phyloP scores from a whole-genome alignment of 1,140 invertebrate species.

The Diachasmimorpha longicaudata region DNA sequence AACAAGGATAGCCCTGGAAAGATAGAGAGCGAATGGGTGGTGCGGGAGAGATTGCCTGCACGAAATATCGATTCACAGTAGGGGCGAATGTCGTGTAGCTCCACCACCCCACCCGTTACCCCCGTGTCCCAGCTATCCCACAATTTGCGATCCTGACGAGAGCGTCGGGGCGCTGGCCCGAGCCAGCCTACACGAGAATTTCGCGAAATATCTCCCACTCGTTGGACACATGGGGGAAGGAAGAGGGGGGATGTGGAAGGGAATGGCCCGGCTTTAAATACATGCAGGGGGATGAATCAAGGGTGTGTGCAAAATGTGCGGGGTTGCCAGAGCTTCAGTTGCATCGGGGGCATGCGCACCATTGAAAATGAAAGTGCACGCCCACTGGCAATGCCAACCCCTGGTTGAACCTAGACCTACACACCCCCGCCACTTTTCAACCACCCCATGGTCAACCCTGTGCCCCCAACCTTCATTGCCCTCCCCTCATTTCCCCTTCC shows the following conservation, averaged over 20 bases:
- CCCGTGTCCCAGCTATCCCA: slow-evolving; percentile 17
- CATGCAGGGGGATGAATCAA: slow-evolving; percentile 3
- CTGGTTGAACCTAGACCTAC: slow-evolving; percentile 58
- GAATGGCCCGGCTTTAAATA: slow-evolving; percentile 22
- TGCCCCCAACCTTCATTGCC: slow-evolving; percentile 56
- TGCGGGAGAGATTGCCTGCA: slow-evolving; percentile 7
- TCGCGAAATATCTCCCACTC: slow-evolving; percentile 11
- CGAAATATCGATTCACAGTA: slow-evolving; percentile 28
- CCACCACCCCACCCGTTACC: not conserved
- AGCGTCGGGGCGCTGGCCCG: slow-evolving; percentile 25
- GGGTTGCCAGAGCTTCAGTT: slow-evolving; percentile 10
- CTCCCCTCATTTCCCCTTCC: slow-evolving; percentile 14
- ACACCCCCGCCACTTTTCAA: slow-evolving; percentile 37
- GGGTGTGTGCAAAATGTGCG: not conserved
- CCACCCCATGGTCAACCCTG: slow-evolving; percentile 53
- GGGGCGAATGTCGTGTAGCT: slow-evolving; percentile 15
- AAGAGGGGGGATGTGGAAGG: not conserved
- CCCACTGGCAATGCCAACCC: slow-evolving; percentile 48
- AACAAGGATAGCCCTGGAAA: not conserved
- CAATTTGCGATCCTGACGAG: slow-evolving; percentile 46
- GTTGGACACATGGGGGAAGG: not conserved
- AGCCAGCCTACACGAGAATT: slow-evolving; percentile 15
- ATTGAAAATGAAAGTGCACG: slow-evolving; percentile 59
- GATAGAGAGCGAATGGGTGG: not conserved
- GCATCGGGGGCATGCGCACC: slow-evolving; percentile 40